These are phyloP conservation scores for Clarias magur DNA, from an alignment of 2,113 vertebrate genomes.

Conservation along the genomic window DNA sequence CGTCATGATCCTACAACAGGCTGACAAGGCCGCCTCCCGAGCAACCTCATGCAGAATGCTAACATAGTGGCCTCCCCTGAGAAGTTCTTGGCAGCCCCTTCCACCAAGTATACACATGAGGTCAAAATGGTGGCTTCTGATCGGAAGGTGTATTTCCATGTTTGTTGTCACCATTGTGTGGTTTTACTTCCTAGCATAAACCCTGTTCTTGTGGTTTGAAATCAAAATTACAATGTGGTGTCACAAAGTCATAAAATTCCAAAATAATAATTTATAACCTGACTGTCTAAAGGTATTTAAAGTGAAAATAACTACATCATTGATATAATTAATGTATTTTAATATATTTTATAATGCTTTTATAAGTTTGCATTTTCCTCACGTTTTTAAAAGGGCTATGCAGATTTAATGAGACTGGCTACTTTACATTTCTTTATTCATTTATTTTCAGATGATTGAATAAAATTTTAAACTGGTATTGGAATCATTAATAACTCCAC, in stretches of 20 bases:
- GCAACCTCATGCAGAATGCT: too few species aligned
- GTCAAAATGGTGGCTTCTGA: too few species aligned
- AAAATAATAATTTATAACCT: not conserved
- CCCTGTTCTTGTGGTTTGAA: too few species aligned
- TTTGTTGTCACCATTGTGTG: too few species aligned
- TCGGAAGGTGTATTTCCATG: too few species aligned
- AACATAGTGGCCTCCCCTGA: too few species aligned
- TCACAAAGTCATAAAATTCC: not conserved
- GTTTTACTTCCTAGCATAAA: too few species aligned
- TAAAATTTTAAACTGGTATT: not conserved
- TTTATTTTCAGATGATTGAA: not conserved
- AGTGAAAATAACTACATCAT: not conserved
- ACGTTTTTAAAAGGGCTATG: not conserved
- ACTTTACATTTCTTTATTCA: not conserved
- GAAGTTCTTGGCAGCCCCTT: too few species aligned
- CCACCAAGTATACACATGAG: too few species aligned
- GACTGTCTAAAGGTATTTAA: not conserved
- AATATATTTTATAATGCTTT: not conserved
- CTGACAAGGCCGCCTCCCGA: too few species aligned
- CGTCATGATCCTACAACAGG: too few species aligned
- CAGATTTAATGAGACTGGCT: constrained; percentile 28
- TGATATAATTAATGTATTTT: not conserved
- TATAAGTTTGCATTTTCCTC: not conserved
- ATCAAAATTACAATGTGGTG: too few species aligned
- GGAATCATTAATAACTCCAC: not conserved